Evolutionary conservation across 2,113 vertebrate genomes (phyloP).

Genomic region (Brachionichthys hirsutus): DNA sequence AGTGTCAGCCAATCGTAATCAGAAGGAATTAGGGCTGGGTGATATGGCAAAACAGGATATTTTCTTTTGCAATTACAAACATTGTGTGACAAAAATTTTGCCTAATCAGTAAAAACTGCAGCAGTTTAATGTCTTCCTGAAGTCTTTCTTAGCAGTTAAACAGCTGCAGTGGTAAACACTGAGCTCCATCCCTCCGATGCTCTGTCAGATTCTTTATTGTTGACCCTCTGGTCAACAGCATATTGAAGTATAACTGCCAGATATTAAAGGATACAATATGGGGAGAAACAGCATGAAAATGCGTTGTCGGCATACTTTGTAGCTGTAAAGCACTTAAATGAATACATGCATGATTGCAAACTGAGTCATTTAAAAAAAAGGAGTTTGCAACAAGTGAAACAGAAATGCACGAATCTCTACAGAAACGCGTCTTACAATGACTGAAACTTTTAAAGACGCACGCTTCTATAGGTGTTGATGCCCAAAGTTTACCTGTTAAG

Average conservation of each 20-base stretch:
- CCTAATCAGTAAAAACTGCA: no score
- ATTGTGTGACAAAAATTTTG: no score
- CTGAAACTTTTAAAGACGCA: slow-evolving; percentile 2
- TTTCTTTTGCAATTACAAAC: neutral
- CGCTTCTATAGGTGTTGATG: neutral
- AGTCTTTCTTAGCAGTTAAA: no score
- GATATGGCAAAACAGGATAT: neutral
- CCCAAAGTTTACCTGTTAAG: slow-evolving; percentile 15
- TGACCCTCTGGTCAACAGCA: neutral
- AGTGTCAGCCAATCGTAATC: neutral
- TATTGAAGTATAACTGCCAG: no score
- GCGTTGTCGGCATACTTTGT: neutral
- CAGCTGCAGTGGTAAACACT: no score
- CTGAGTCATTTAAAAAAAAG: neutral
- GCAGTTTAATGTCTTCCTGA: no score
- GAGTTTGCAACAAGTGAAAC: slow-evolving; percentile 8
- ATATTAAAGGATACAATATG: neutral
- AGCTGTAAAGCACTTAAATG: neutral
- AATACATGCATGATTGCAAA: neutral
- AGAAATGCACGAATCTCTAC: neutral
- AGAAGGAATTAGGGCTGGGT: neutral
- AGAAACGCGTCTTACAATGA: neutral
- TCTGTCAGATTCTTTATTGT: slow-evolving; percentile 26
- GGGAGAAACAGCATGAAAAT: neutral
- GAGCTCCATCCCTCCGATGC: neutral